These are phyloP conservation scores for Pollenia labialis DNA, from an alignment of 2,888 invertebrate genomes.

Conservation along the genomic window DNA sequence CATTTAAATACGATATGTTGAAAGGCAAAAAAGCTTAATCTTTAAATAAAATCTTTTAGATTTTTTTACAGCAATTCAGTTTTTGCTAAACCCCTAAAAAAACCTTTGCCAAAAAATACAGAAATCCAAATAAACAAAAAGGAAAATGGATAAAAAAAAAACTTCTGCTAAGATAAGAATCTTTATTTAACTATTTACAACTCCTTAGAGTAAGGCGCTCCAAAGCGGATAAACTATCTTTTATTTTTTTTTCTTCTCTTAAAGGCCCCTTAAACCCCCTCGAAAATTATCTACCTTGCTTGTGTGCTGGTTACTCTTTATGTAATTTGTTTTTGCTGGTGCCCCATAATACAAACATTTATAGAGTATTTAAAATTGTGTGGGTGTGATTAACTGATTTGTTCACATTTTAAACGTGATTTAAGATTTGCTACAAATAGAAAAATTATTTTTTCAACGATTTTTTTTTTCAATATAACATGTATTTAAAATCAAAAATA, in stretches of 20 bases:
- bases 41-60: slow-evolving; percentile 59
- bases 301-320: slow-evolving; percentile 30
- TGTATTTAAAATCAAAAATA: slow-evolving; percentile 15
- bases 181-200: slow-evolving; percentile 70
- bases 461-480: slow-evolving; percentile 32
- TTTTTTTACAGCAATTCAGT: slow-evolving; percentile 53
- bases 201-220: slow-evolving; percentile 45
- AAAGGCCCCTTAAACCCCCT: neutral
- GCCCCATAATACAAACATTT: slow-evolving; percentile 3
- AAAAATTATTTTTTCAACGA: slow-evolving; percentile 9
- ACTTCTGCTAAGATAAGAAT: slow-evolving; percentile 56
- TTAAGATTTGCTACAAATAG: slow-evolving; percentile 83
- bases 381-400: slow-evolving; percentile 84
- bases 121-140: slow-evolving; percentile 25
- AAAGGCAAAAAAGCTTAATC: slow-evolving; percentile 50
- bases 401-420: slow-evolving; percentile 83
- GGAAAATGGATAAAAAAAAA: slow-evolving; percentile 24
- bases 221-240: slow-evolving; percentile 52
- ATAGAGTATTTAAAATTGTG: slow-evolving; percentile 75
- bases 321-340: slow-evolving; percentile 8
- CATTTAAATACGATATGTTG: slow-evolving; percentile 38
- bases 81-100: slow-evolving; percentile 45
- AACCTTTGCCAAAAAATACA: slow-evolving; percentile 44
- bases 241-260: slow-evolving; percentile 4
- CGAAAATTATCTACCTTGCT: neutral